Evolutionary conservation across 2,113 vertebrate species (phyloP).

Genomic region (Phalacrocorax pelagicus): DNA sequence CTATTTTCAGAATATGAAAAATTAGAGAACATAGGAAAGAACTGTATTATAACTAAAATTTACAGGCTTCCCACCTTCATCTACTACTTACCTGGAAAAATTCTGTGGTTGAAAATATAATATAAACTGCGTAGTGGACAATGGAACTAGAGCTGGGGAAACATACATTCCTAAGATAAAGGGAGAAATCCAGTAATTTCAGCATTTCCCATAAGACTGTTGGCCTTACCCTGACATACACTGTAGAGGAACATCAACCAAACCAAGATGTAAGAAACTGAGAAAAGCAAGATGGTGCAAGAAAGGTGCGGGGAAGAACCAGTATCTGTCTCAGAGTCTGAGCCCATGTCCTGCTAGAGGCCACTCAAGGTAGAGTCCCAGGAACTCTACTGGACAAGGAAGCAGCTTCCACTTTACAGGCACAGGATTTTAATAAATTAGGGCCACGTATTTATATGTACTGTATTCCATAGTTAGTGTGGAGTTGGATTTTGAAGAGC

Average conservation of each 20-base stretch:
- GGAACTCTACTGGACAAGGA: not conserved
- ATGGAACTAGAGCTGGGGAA: not conserved
- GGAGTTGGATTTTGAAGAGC: not conserved
- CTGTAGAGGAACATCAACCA: not conserved
- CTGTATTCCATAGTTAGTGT: not conserved
- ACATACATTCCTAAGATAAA: not conserved
- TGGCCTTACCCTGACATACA: not conserved
- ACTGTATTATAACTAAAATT: not conserved
- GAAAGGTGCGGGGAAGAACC: not conserved
- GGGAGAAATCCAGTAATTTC: not conserved
- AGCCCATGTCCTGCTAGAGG: not conserved
- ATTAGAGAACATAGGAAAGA: not conserved
- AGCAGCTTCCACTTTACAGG: not conserved
- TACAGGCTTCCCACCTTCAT: not conserved
- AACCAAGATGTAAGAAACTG: not conserved
- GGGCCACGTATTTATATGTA: not conserved
- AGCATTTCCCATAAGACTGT: not conserved
- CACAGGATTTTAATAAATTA: not conserved
- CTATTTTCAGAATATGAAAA: not conserved
- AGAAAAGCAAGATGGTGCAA: not conserved
- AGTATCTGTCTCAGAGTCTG: not conserved
- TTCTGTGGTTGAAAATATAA: not conserved
- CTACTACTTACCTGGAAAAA: not conserved
- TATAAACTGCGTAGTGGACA: not conserved
- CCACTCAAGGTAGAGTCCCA: not conserved